Percentiles rank a stretch among this genome's conserved stretches.
phyloP scores from a whole-genome alignment of 2,888 invertebrate species.

The Iselma pallidipennis region DNA sequence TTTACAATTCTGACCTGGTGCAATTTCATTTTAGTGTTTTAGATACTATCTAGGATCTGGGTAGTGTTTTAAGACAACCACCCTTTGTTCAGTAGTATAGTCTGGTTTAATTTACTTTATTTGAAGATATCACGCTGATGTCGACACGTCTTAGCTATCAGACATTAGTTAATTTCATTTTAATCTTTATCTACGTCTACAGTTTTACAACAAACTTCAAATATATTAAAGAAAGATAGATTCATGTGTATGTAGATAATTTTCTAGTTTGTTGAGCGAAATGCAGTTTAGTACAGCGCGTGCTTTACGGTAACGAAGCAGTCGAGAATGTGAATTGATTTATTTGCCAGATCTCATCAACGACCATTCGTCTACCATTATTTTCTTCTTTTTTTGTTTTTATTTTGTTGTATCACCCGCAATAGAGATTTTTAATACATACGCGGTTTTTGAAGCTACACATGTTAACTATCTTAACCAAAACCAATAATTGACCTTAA shows the following conservation, averaged over 20 bases:
- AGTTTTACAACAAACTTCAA: not conserved
- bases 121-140: conserved; percentile 28
- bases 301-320: conserved; percentile 36
- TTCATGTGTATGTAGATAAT: conserved; percentile 2
- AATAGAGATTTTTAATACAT: too few species aligned
- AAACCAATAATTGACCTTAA: too few species aligned
- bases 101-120: conserved; percentile 27
- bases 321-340: conserved; percentile 35
- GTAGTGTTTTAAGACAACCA: not conserved
- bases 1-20: not conserved
- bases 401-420: too few species aligned
- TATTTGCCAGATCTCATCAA: conserved; percentile 34
- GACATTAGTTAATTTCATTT: conserved; percentile 10
- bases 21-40: not conserved
- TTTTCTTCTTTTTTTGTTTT: not conserved
- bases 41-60: not conserved
- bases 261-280: not conserved
- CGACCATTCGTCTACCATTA: conserved; percentile 11
- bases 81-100: conserved; percentile 10
- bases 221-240: conserved; percentile 4
- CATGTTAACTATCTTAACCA: too few species aligned
- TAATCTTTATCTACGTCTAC: not conserved
- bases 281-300: conserved; percentile 32
- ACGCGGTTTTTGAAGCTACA: too few species aligned
- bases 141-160: conserved; percentile 27